phyloP scores from a whole-genome alignment of 2,797 vertebrate species.

The Trematomus bernacchii region DNA sequence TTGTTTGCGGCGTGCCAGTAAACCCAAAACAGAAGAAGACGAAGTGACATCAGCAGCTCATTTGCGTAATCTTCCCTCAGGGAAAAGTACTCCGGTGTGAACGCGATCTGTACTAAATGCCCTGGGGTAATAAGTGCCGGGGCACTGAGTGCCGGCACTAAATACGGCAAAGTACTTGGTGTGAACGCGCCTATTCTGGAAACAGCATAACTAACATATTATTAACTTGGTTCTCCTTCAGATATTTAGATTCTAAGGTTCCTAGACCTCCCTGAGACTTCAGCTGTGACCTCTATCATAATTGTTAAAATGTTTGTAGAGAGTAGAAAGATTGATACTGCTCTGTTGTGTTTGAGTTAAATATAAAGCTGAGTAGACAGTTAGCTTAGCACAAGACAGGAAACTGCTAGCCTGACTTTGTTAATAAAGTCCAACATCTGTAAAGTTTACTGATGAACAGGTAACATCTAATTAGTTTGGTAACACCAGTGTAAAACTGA shows the following conservation, averaged over 20 bases:
- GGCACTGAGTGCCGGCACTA: too few species aligned
- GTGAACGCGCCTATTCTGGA: too few species aligned
- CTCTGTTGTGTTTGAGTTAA: background rate
- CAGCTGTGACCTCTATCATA: background rate
- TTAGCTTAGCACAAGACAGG: background rate
- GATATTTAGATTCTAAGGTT: constrained; percentile 10
- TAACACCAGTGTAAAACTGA: background rate
- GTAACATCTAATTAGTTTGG: background rate
- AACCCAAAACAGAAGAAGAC: too few species aligned
- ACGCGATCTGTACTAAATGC: too few species aligned
- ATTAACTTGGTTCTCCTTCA: constrained; percentile 9
- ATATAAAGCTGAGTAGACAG: background rate
- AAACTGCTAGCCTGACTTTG: background rate
- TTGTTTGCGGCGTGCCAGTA: too few species aligned
- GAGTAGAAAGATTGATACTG: background rate
- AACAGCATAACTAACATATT: constrained; percentile 6
- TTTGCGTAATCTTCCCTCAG: too few species aligned
- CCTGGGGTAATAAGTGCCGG: too few species aligned
- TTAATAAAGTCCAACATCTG: background rate
- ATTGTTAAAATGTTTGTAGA: background rate
- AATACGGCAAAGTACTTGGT: too few species aligned
- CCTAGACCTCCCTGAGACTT: background rate
- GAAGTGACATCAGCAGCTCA: too few species aligned
- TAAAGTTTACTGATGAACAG: background rate
- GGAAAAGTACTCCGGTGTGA: too few species aligned